Evolutionary conservation across 35 echinoderm and acorn worm species (phyloP), one percentile per base, ranked within the genome.

Genomic region (Hemicentrotus pulcherrimus): DNA sequence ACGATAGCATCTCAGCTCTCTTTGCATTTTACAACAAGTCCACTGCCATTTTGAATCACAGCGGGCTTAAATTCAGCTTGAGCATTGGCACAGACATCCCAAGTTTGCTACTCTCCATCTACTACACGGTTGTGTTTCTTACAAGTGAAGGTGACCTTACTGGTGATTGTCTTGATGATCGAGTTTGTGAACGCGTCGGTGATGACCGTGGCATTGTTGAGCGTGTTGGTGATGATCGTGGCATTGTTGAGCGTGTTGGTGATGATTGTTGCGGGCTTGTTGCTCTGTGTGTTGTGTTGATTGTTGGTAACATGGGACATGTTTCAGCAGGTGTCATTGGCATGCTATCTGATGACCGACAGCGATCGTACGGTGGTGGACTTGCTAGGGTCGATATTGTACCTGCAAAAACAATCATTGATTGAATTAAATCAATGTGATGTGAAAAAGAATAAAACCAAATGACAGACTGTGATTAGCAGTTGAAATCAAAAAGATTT

Each of bases 281-380:
- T 78, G 65, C 65, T 78, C 22, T 78, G 15, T 55, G 48, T 4
- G 86, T 91, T 6, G 95, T 91, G 95, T 95, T 55, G 46, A 95
- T 89, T 24, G 55, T 55, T 6, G 48, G 28, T 65, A 95, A 71
- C 59, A 95, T 95, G n/a, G 88, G 88, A 9, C 28, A 30, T 2
- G 55, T 50, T 16, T 89, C 47, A 14, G 95, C 87, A 14, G 89
- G 88, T 91, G 88, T 91, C 31, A 61, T 65, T 24, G 89, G 48
- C 47, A 48, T 46, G 48, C 95, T 95, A n/a, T 95, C 88, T 4
- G 31, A 32, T 52, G 87, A 89, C 60, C 48, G 95, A 46, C 95
- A 91, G 48, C 89, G 32, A 41, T 89, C 31, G 95, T 95, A 95
- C 12, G 88, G 87, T 22, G 95, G 95, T n/a, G 95, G 95, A 18